phyloP scores from a whole-genome alignment of 1,140 invertebrate species.

The Aphelinus certus region DNA sequence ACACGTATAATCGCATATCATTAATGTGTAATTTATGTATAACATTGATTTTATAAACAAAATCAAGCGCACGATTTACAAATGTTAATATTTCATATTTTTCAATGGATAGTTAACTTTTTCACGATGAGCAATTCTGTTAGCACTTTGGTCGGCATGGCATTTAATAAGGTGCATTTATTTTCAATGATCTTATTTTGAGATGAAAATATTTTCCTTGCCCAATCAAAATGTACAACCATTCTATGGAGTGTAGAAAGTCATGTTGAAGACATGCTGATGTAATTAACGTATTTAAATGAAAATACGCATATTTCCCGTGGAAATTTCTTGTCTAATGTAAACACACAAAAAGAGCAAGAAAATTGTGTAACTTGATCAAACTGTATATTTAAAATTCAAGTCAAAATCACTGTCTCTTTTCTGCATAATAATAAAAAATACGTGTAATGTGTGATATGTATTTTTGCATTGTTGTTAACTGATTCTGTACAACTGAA shows the following conservation, averaged over 20 bases:
- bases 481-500: no score
- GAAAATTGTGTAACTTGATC: background rate
- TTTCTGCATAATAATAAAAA: conserved; percentile 10
- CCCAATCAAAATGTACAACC: background rate
- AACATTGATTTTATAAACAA: no score
- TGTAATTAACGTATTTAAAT: background rate
- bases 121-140: no score
- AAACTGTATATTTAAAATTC: background rate
- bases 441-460: conserved; percentile 11
- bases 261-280: background rate
- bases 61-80: no score
- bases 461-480: conserved; percentile 29
- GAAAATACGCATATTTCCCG: background rate
- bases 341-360: background rate
- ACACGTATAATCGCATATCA: background rate
- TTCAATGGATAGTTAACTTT: no score
- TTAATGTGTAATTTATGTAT: conserved; percentile 6
- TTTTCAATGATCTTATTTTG: conserved; percentile 3
- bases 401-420: conserved; percentile 1
- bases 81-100: no score
- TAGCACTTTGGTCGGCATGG: conserved; percentile 2
- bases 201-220: background rate
- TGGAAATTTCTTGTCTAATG: conserved; percentile 2
- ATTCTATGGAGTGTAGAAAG: no score
- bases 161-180: conserved; percentile 29